phyloP scores from a whole-genome alignment of 2,888 invertebrate genomes.

The Ernsta delagoae region DNA sequence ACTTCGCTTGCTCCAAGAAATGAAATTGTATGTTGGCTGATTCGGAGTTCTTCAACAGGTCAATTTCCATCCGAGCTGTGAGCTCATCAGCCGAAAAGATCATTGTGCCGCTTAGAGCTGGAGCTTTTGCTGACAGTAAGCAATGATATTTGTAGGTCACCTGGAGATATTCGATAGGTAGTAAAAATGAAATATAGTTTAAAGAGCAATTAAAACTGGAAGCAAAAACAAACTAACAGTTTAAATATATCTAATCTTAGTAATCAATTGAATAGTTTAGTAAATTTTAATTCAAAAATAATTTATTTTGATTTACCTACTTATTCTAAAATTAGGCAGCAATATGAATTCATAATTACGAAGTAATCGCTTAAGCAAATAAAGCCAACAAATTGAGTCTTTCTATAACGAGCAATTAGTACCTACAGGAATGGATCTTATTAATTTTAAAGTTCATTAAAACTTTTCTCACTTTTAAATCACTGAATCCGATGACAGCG shows the following conservation, averaged over 20 bases:
- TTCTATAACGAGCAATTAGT: not conserved
- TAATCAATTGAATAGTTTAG: no score
- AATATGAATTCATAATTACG: no score
- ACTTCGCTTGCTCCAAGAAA: constrained; percentile 58
- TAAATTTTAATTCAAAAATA: no score
- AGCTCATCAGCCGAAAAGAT: constrained; percentile 60
- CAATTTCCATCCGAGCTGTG: constrained; percentile 54
- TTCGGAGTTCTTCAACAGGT: constrained; percentile 51
- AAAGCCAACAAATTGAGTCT: no score
- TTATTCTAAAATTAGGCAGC: no score
- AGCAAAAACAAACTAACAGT: no score
- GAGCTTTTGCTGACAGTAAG: constrained; percentile 45
- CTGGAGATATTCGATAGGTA: constrained; percentile 33
- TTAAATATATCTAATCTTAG: no score
- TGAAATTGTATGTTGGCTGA: constrained; percentile 55
- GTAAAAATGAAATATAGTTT: no score
- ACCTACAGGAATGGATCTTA: not conserved
- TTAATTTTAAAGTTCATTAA: constrained; percentile 4
- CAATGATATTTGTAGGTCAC: constrained; percentile 58
- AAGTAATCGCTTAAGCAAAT: no score
- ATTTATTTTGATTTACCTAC: no score
- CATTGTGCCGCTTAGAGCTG: constrained; percentile 54
- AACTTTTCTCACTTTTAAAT: constrained; percentile 58
- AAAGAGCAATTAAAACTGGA: no score
- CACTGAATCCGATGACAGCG: constrained; percentile 61